Base-by-base conservation (phyloP, 1,140 invertebrate genomes). In the Sycobia sp. region DNA sequence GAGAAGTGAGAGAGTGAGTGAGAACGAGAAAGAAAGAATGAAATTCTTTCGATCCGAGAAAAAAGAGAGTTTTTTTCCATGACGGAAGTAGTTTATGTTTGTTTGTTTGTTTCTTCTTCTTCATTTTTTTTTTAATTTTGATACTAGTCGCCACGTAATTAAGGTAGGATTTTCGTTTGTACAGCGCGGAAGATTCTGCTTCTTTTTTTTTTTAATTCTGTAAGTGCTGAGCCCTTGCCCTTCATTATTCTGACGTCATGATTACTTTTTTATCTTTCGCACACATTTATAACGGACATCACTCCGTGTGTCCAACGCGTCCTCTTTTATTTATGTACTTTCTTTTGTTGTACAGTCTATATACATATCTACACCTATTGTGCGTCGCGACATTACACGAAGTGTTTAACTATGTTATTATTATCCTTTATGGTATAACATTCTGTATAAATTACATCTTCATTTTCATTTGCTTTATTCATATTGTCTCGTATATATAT, bases 161-260 rank as follows among this genome's bases (percentile, higher is more conserved):
- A 51, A 64, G 62, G 39, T 64, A 51, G 62, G 62, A 59, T 65
- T 65, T 65, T 65, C 47, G 8, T 62, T 68, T 69, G 55, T 75
- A 68, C 64, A 73, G 70, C 29, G 20, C 54, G 56, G 71, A 49
- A 43, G 43, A n/a, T n/a, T n/a, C n/a, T n/a, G n/a, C n/a, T n/a
- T n/a, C n/a, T n/a, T n/a, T n/a, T n/a, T n/a, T n/a, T n/a, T 13
- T 47, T 38, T 47, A 23, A 50, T 65, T 39, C 57, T 74, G 57
- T 73, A 71, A 70, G 70, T 69, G 73, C 72, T 75, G 43, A 66
- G 34, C 47, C 72, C 72, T 74, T 73, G 67, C 67, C 71, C 54
- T 46, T 66, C 32, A 58, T 53, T 22, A 55, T 55, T 46, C 46
- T 43, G n/a, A n/a, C n/a, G n/a, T n/a, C n/a, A n/a, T n/a, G n/a